A percentile compares a stretch with the other conserved stretches of the same genome.
These are phyloP conservation scores for Eretmocerus hayati DNA, from an alignment of 2,888 invertebrate species.

Conservation along the genomic window DNA sequence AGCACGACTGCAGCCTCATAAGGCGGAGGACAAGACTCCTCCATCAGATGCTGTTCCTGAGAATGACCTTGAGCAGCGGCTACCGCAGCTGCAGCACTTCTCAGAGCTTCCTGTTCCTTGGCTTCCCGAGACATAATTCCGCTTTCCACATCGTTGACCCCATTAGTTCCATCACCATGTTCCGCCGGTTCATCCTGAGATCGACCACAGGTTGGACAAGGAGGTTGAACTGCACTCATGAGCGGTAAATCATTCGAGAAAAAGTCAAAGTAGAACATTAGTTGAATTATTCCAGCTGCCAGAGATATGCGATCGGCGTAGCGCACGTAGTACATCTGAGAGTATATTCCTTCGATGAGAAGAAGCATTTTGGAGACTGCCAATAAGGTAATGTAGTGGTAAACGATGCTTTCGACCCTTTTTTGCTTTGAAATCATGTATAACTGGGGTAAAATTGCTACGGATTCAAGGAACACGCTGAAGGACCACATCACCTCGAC, in stretches of 20 bases:
- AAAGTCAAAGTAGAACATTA: conserved; percentile 20
- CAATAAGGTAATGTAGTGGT: conserved; percentile 10
- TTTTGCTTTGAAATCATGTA: conserved; percentile 3
- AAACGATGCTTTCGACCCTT: conserved; percentile 8
- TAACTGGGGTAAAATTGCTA: conserved; percentile 18
- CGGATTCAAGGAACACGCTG: conserved; percentile 17
- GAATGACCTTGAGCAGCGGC: too few relatives aligned
- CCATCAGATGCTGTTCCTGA: not conserved
- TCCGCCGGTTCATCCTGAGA: not conserved
- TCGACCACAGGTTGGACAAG: too few relatives aligned
- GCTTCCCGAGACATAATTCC: too few relatives aligned
- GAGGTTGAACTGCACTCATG: too few relatives aligned
- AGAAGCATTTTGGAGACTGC: conserved; percentile 7
- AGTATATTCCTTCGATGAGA: conserved; percentile 5
- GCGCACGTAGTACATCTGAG: conserved; percentile 2
- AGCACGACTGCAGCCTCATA: too few relatives aligned
- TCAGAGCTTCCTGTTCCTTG: conserved; percentile 7
- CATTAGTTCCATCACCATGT: not conserved
- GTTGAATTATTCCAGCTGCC: conserved; percentile 14
- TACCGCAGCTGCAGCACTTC: not conserved
- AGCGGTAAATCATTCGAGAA: conserved; percentile 7
- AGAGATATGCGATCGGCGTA: conserved; percentile 11
- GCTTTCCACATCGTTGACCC: too few relatives aligned
- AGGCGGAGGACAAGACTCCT: too few relatives aligned
- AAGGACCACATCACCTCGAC: conserved; percentile 14